Conservation (phyloP, 2,797 vertebrate species). For the Acropternis orthonyx region DNA sequence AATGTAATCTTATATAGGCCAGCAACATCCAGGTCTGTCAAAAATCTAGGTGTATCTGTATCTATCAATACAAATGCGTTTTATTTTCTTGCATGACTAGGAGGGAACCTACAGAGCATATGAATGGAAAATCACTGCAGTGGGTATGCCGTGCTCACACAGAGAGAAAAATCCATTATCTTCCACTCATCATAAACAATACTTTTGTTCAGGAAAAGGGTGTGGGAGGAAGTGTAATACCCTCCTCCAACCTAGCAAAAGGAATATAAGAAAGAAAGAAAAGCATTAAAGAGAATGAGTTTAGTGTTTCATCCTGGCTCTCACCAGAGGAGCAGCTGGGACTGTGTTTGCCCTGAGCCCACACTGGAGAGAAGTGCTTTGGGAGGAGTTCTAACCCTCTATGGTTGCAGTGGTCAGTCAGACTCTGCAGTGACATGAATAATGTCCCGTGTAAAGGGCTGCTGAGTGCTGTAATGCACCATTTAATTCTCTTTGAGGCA, state of each 20-base stretch:
- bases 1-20: neutral
- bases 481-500: neutral
- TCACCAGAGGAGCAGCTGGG: neutral
- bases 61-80: neutral
- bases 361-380: neutral
- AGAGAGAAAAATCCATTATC: neutral
- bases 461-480: fast-evolving
- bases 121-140: constrained; percentile 18
- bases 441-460: neutral
- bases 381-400: neutral
- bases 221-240: fast-evolving
- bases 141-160: neutral
- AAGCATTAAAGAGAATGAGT: neutral
- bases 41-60: neutral
- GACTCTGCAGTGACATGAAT: neutral
- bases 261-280: neutral
- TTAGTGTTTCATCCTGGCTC: neutral
- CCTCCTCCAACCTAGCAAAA: neutral
- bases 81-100: neutral
- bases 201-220: neutral
- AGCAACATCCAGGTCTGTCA: neutral
- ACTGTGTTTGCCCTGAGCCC: neutral
- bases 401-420: fast-evolving
- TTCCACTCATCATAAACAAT: neutral
- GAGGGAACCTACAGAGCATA: neutral